Evolutionary conservation across 2,888 invertebrate genomes (phyloP).

Genomic region (Pasiphila rectangulata): DNA sequence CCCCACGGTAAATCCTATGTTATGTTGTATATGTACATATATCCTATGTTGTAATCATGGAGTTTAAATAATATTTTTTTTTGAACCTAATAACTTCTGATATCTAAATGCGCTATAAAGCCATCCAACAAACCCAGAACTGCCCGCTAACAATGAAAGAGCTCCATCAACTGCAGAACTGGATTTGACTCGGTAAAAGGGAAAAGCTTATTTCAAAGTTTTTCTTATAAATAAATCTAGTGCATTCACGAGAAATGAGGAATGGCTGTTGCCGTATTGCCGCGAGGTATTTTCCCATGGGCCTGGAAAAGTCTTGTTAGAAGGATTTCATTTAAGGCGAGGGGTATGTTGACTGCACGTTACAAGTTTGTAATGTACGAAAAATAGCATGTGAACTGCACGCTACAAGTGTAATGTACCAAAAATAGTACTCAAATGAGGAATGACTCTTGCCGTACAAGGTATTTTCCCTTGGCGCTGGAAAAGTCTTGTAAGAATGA

Average conservation of each 20-base stretch:
- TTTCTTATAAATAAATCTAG: slow-evolving; percentile 49
- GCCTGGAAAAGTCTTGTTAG: slow-evolving; percentile 33
- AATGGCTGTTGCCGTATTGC: slow-evolving; percentile 9
- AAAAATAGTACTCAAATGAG: no score
- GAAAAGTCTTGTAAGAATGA: no score
- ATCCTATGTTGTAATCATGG: no score
- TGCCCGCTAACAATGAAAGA: slow-evolving; percentile 24
- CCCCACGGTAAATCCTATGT: no score
- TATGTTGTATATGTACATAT: no score
- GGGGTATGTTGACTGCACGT: neutral
- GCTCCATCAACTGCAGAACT: slow-evolving; percentile 36
- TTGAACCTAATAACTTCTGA: no score
- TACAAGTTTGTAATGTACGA: no score
- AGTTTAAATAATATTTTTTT: no score
- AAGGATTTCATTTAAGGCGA: neutral
- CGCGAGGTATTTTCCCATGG: slow-evolving; percentile 40
- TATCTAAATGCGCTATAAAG: neutral
- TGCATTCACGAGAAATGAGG: slow-evolving; percentile 44
- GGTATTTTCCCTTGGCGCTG: no score
- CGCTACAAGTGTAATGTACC: no score
- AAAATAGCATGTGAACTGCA: no score
- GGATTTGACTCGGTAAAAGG: slow-evolving; percentile 34
- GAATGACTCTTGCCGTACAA: no score
- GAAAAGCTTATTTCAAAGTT: slow-evolving; percentile 37
- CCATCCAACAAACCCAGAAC: slow-evolving; percentile 22